Percentiles rank a stretch among this genome's conserved stretches.
These are phyloP conservation scores for Yponomeuta cagnagella DNA, from an alignment of 2,888 invertebrate species.

Conservation along the genomic window DNA sequence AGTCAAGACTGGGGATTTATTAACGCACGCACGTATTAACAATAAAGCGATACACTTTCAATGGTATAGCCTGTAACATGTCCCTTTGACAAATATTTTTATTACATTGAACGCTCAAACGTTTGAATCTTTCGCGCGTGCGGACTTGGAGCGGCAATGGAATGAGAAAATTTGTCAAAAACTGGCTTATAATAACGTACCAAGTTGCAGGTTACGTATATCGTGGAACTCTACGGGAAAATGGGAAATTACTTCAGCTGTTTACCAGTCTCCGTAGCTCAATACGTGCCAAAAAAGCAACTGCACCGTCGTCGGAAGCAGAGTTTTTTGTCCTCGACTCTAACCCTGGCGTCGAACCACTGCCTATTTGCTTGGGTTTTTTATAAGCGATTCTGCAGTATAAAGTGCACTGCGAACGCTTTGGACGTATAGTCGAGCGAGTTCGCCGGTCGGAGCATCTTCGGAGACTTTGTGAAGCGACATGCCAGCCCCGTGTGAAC, in stretches of 20 bases:
- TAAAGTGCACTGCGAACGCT: not conserved
- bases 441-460: not conserved
- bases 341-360: not conserved
- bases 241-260: not conserved
- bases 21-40: no score
- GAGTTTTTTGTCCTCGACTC: not conserved
- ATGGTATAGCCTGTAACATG: no score
- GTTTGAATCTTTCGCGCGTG: no score
- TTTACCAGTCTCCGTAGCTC: not conserved
- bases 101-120: no score
- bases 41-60: no score
- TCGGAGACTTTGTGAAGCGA: conserved; percentile 23
- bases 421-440: not conserved
- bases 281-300: not conserved
- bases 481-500: conserved; percentile 75
- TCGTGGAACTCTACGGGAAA: not conserved
- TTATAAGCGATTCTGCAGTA: not conserved
- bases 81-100: no score
- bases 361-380: not conserved
- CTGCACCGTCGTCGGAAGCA: not conserved
- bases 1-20: no score
- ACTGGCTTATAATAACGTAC: no score
- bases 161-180: no score
- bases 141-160: no score
- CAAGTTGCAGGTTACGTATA: no score